Evolutionary conservation across 2,888 invertebrate genomes (phyloP).

Genomic region (Phengaris arion): DNA sequence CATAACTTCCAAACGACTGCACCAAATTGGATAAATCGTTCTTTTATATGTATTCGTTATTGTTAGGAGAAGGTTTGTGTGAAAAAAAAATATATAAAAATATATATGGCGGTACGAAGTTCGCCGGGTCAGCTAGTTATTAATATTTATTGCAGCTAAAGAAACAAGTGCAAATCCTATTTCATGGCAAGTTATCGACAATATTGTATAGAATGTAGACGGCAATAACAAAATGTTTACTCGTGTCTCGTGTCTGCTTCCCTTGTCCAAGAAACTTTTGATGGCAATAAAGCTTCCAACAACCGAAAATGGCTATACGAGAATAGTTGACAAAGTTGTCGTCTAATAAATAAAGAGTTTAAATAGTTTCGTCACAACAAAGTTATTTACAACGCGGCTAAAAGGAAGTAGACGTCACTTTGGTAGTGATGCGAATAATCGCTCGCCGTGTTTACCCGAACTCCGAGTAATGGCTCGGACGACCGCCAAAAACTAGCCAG

Average conservation of each 20-base stretch:
- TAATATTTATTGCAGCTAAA: neutral
- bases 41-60: too few species aligned
- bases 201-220: neutral
- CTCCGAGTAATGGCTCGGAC: constrained; percentile 48
- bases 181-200: constrained; percentile 4
- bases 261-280: constrained; percentile 19
- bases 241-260: constrained; percentile 8
- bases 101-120: neutral
- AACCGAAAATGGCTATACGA: constrained; percentile 21
- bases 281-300: constrained; percentile 22
- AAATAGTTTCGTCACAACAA: constrained; percentile 30
- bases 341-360: constrained; percentile 29
- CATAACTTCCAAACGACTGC: too few species aligned
- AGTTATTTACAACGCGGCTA: constrained; percentile 33
- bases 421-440: constrained; percentile 49
- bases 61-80: too few species aligned
- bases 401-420: constrained; percentile 42
- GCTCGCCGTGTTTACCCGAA: constrained; percentile 51
- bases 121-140: too few species aligned
- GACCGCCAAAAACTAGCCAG: constrained; percentile 52
- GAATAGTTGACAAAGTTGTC: constrained; percentile 26
- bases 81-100: too few species aligned
- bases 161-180: neutral
- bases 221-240: constrained; percentile 14
- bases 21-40: too few species aligned